These are phyloP conservation scores for Paguma larvata DNA, from an alignment of 2,797 vertebrate genomes.

Conservation along the genomic window DNA sequence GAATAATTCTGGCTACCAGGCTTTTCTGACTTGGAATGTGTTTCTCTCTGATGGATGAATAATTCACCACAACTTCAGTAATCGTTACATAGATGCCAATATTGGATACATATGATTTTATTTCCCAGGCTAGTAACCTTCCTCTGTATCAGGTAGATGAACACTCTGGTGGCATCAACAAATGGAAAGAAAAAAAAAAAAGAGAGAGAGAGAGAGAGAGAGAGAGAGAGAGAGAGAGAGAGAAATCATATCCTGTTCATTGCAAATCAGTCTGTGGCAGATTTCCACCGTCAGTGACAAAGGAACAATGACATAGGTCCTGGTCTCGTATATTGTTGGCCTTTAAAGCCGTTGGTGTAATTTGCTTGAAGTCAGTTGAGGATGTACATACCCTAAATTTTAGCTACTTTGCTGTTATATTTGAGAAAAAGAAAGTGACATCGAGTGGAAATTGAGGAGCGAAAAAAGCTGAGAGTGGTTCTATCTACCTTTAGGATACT, in stretches of 20 bases:
- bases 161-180: not conserved
- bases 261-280: not conserved
- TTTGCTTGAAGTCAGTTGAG: not conserved
- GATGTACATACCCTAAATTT: not conserved
- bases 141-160: not conserved
- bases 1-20: not conserved
- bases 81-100: not conserved
- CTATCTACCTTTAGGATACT: not conserved
- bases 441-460: not conserved
- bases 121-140: not conserved
- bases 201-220: not conserved
- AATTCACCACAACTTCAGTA: not conserved
- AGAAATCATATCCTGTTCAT: not conserved
- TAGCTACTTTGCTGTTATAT: slow-evolving; percentile 24
- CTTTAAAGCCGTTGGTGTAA: not conserved
- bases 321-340: not conserved
- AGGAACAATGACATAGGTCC: not conserved
- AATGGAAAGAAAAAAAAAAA: not conserved
- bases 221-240: not conserved
- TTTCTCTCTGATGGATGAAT: not conserved
- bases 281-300: not conserved
- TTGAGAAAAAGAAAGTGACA: not conserved
- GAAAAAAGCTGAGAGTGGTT: not conserved
- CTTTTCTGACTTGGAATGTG: not conserved
- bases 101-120: not conserved